These are phyloP conservation scores for Chionomys nivalis DNA, from an alignment of 2,113 vertebrate species.

Conservation along the genomic window DNA sequence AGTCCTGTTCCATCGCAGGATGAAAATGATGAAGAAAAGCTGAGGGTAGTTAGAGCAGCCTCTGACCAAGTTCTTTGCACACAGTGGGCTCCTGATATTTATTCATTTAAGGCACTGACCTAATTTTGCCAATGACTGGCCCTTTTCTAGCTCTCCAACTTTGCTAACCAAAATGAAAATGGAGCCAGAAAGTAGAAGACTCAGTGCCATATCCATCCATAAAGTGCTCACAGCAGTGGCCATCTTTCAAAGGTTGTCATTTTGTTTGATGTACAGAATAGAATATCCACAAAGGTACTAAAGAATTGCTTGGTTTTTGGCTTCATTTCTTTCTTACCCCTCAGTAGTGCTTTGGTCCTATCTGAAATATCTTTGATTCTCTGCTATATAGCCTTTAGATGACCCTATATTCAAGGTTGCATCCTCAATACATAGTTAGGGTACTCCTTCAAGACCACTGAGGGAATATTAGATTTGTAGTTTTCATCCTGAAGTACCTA, in stretches of 20 bases:
- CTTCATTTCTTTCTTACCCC: not conserved
- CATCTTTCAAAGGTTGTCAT: not conserved
- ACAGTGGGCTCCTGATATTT: not conserved
- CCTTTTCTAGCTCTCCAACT: not conserved
- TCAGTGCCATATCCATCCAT: not conserved
- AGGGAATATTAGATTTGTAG: not conserved
- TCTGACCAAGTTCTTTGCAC: not conserved
- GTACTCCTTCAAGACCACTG: slow-evolving; percentile 47
- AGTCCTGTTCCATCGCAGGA: not conserved
- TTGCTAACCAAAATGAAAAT: not conserved
- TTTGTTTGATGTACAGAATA: not conserved
- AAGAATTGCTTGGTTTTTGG: not conserved
- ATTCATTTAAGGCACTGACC: not conserved
- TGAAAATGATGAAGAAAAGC: not conserved
- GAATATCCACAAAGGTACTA: not conserved
- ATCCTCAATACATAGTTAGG: not conserved
- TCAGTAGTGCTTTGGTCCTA: not conserved
- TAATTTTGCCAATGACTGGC: not conserved
- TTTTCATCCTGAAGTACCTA: slow-evolving; percentile 58
- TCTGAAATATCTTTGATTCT: slow-evolving; percentile 14
- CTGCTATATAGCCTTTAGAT: slow-evolving; percentile 22
- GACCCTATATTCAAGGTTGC: slow-evolving; percentile 5
- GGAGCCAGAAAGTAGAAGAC: not conserved
- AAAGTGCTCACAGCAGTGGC: not conserved
- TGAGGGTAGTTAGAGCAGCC: not conserved